phyloP scores from a whole-genome alignment of 1,140 invertebrate genomes.

The Bilobella aurantiaca region DNA sequence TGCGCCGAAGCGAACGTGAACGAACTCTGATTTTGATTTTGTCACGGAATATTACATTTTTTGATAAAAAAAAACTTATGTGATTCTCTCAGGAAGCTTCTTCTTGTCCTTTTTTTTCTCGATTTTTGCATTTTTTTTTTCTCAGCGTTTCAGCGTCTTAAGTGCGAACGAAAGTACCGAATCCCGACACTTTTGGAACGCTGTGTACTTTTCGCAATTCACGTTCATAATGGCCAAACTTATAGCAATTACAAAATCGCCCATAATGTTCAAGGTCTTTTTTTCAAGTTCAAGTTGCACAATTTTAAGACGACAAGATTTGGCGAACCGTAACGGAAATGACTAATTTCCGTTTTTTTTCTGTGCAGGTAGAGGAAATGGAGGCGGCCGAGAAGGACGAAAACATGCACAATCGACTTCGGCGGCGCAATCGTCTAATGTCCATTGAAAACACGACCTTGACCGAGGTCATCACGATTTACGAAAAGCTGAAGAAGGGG shows the following conservation, averaged over 20 bases:
- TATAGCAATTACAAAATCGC: background rate
- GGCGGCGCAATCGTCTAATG: slow-evolving; percentile 4
- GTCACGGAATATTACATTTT: too few relatives aligned
- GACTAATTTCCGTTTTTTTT: background rate
- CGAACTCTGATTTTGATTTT: too few relatives aligned
- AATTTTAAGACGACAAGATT: background rate
- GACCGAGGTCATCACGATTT: slow-evolving; percentile 13
- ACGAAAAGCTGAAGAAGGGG: slow-evolving; percentile 10
- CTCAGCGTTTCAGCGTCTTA: too few relatives aligned
- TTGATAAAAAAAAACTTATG: too few relatives aligned
- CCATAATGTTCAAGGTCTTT: background rate
- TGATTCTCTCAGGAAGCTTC: too few relatives aligned
- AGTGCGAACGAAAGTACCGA: background rate
- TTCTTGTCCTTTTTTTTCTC: too few relatives aligned
- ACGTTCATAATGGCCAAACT: background rate
- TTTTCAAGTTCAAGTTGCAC: background rate
- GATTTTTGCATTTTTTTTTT: too few relatives aligned
- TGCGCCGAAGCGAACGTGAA: too few relatives aligned
- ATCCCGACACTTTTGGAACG: background rate
- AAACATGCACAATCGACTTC: background rate
- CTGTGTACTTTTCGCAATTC: background rate
- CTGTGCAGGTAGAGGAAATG: background rate
- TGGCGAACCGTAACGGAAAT: background rate
- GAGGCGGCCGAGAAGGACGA: background rate
- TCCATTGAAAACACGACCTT: slow-evolving; percentile 9